phyloP scores from a whole-genome alignment of 2,113 vertebrate species.

The Mesocricetus auratus region DNA sequence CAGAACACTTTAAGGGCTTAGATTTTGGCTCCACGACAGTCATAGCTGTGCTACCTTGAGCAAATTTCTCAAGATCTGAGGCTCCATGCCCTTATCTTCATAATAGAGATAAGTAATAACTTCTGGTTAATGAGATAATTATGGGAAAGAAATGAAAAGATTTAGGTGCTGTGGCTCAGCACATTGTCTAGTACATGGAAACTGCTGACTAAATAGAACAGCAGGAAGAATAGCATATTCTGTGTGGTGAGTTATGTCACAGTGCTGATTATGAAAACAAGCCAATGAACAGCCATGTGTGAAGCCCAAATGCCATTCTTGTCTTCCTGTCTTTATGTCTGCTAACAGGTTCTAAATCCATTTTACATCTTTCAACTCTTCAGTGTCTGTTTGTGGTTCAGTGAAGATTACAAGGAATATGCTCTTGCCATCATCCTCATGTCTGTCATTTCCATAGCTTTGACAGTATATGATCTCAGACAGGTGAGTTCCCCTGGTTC shows the following conservation, averaged over 20 bases:
- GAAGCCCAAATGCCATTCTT: slow-evolving; percentile 38
- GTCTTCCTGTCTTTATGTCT: slow-evolving; percentile 70
- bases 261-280: background rate
- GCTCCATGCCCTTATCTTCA: slow-evolving; percentile 22
- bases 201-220: slow-evolving; percentile 4
- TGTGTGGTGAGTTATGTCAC: background rate
- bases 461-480: slow-evolving; percentile 89
- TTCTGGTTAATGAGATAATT: slow-evolving; percentile 42
- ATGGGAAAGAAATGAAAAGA: background rate
- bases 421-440: slow-evolving; percentile 89
- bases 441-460: slow-evolving; percentile 88
- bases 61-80: slow-evolving; percentile 45
- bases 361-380: slow-evolving; percentile 91
- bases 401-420: slow-evolving; percentile 89
- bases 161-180: slow-evolving; percentile 38
- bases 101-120: background rate
- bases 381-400: slow-evolving; percentile 91
- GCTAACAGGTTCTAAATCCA: slow-evolving; percentile 89
- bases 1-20: background rate
- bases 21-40: background rate
- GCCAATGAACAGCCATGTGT: slow-evolving; percentile 31
- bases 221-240: background rate
- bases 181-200: background rate
- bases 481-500: slow-evolving; percentile 82
- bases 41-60: background rate